These are phyloP conservation scores for Nothocercus nigrocapillus DNA, from an alignment of 2,113 vertebrate genomes.

Conservation along the genomic window DNA sequence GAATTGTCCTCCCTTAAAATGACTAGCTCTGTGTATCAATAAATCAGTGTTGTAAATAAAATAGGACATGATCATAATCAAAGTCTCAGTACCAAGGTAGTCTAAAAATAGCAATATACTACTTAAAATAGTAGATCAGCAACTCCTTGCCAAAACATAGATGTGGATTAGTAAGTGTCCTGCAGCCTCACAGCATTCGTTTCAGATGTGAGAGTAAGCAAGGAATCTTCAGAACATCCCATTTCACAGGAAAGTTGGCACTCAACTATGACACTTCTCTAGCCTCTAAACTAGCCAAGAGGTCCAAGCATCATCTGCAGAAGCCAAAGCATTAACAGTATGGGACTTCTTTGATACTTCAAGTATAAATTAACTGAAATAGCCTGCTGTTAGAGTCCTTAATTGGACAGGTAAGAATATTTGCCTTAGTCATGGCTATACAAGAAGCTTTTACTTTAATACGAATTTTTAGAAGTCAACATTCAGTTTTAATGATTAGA, in stretches of 20 bases:
- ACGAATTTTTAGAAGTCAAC: background rate
- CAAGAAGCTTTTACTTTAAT: background rate
- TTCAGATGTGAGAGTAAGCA: background rate
- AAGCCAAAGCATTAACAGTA: background rate
- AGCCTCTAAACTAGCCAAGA: background rate
- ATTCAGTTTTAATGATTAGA: background rate
- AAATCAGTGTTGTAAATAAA: background rate
- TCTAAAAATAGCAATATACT: background rate
- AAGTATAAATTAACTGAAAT: background rate
- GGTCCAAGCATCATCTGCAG: background rate
- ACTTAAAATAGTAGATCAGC: background rate
- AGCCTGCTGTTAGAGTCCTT: background rate
- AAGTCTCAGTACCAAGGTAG: background rate
- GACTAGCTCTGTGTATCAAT: background rate
- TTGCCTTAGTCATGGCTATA: background rate
- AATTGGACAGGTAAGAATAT: background rate
- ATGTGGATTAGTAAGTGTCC: background rate
- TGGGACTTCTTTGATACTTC: background rate
- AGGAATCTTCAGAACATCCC: background rate
- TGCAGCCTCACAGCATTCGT: background rate
- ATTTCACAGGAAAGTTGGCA: background rate
- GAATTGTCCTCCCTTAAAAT: background rate
- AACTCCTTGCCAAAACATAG: background rate
- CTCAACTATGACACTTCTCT: background rate
- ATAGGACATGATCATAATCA: background rate